A percentile compares a stretch with the other conserved stretches of the same genome.
These are phyloP conservation scores for Pygocentrus nattereri DNA, from an alignment of 2,797 vertebrate species.

Conservation along the genomic window DNA sequence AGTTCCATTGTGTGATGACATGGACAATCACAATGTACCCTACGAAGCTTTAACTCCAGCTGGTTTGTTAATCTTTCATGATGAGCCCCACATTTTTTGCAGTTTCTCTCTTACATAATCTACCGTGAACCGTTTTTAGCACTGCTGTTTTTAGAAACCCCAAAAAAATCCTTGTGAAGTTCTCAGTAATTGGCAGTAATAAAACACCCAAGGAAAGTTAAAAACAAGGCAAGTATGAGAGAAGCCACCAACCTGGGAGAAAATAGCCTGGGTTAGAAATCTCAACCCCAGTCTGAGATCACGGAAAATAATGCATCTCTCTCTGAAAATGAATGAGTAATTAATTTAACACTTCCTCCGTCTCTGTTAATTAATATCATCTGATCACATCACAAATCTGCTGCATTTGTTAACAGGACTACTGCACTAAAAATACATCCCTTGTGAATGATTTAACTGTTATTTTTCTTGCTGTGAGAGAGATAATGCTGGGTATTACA, in stretches of 20 bases:
- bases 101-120: not conserved
- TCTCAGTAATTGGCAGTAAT: not conserved
- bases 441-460: not conserved
- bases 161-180: not conserved
- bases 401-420: not conserved
- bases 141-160: not conserved
- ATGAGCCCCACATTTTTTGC: not conserved
- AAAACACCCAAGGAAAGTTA: not conserved
- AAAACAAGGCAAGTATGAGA: not conserved
- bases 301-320: not conserved
- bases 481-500: not conserved
- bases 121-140: not conserved
- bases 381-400: constrained; percentile 1
- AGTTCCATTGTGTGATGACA: not conserved
- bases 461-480: not conserved
- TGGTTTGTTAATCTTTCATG: not conserved
- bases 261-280: not conserved
- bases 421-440: not conserved
- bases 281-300: not conserved
- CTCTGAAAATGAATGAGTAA: constrained; percentile 2
- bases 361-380: constrained; percentile 3
- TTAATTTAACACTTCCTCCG: not conserved
- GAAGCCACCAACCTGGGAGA: not conserved
- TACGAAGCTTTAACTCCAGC: not conserved
- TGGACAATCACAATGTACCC: not conserved